Evolutionary conservation across 2,888 invertebrate genomes (phyloP).

Genomic region (Cloeon dipterum): DNA sequence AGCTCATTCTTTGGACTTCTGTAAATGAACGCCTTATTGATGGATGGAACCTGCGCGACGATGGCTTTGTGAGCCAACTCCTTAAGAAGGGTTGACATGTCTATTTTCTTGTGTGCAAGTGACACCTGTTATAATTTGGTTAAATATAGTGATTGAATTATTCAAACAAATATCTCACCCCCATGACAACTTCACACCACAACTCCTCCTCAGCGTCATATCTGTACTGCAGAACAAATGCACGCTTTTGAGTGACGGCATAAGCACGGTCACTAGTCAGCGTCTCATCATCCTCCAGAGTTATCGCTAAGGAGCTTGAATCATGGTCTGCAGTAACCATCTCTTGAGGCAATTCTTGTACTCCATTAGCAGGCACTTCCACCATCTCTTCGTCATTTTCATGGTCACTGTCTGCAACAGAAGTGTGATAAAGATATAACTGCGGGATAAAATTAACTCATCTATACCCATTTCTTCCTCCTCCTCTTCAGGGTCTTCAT

Average conservation of each 20-base stretch:
- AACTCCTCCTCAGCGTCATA: constrained; percentile 51
- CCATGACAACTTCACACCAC: constrained; percentile 70
- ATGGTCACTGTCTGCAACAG: constrained; percentile 13
- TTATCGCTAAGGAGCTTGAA: background rate
- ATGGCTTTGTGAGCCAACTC: constrained; percentile 46
- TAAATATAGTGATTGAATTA: constrained; percentile 5
- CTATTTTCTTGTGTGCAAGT: constrained; percentile 37
- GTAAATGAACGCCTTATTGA: constrained; percentile 66
- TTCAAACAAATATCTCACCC: constrained; percentile 22
- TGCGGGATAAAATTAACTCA: background rate
- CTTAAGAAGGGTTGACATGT: constrained; percentile 48
- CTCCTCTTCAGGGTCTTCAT: constrained; percentile 37
- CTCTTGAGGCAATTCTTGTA: no score
- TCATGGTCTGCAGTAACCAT: background rate
- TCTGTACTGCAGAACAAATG: constrained; percentile 33
- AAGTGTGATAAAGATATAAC: background rate
- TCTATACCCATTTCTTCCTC: constrained; percentile 21
- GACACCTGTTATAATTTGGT: constrained; percentile 26
- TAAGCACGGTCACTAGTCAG: no score
- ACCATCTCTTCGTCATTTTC: constrained; percentile 8
- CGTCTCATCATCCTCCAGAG: background rate
- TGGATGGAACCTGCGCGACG: constrained; percentile 54
- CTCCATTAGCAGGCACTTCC: no score
- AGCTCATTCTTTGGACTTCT: constrained; percentile 28
- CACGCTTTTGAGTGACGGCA: constrained; percentile 21